Evolutionary conservation across 2,113 vertebrate genomes (phyloP).

Genomic region (Grammomys dolichurus): DNA sequence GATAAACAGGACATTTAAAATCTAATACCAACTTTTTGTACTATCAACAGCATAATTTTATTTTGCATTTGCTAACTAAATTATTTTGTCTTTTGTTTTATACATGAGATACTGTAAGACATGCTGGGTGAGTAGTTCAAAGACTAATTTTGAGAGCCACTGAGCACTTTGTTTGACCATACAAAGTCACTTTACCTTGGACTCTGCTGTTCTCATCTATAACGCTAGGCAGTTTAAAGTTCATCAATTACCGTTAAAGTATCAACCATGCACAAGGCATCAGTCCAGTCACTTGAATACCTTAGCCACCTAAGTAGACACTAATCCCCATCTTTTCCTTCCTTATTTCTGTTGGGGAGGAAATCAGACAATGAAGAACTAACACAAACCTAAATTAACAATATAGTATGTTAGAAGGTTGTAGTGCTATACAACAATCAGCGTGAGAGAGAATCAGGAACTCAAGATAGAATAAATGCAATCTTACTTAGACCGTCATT

Average conservation of each 20-base stretch:
- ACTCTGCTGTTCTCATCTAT: background rate
- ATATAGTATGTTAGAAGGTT: background rate
- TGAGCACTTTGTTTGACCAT: background rate
- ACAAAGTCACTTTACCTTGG: background rate
- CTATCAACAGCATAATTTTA: background rate
- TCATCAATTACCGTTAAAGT: background rate
- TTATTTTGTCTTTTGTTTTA: slow-evolving; percentile 19
- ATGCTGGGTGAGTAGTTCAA: background rate
- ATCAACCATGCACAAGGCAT: background rate
- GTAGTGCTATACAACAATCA: background rate
- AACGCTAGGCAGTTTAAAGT: slow-evolving; percentile 8
- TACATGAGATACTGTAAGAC: background rate
- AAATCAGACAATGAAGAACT: slow-evolving; percentile 44
- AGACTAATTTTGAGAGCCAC: slow-evolving; percentile 16
- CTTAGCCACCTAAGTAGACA: background rate
- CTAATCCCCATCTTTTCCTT: background rate
- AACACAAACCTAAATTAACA: slow-evolving; percentile 12
- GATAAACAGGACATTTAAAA: slow-evolving; percentile 30
- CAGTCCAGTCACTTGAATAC: background rate
- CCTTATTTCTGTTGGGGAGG: background rate
- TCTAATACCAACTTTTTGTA: background rate
- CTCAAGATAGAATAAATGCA: background rate
- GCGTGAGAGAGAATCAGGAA: background rate
- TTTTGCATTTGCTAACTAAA: background rate
- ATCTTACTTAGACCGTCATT: background rate